These are phyloP conservation scores for Neelides folsomi DNA, from an alignment of 2,888 invertebrate genomes.

Conservation along the genomic window DNA sequence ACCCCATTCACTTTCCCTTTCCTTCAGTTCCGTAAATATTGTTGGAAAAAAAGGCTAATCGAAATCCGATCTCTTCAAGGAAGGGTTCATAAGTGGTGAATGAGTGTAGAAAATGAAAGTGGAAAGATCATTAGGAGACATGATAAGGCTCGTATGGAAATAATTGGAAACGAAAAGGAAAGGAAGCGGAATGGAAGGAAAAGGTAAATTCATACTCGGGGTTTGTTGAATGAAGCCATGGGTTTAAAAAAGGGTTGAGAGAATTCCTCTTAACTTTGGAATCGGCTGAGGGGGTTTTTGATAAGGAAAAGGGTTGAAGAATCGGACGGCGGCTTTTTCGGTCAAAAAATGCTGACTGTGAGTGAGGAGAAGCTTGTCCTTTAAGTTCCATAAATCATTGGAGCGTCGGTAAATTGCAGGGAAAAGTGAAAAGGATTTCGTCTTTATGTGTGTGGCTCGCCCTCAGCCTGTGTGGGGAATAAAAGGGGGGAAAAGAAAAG, in stretches of 20 bases:
- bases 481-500: too few relatives aligned
- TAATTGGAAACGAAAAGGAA: neutral
- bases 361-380: neutral
- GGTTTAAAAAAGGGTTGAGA: slow-evolving; percentile 2
- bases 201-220: neutral
- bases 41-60: neutral
- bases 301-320: too few relatives aligned
- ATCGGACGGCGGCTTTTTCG: too few relatives aligned
- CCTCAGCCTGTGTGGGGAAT: too few relatives aligned
- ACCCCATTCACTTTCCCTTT: too few relatives aligned
- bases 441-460: too few relatives aligned
- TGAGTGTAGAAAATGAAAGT: slow-evolving; percentile 1
- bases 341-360: too few relatives aligned
- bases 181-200: neutral
- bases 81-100: neutral
- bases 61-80: neutral
- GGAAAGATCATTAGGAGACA: slow-evolving; percentile 5
- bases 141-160: slow-evolving; percentile 1
- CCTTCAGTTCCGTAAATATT: too few relatives aligned
- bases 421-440: too few relatives aligned
- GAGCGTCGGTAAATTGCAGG: too few relatives aligned
- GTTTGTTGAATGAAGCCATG: neutral
- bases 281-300: slow-evolving; percentile 2
- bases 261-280: slow-evolving; percentile 5
- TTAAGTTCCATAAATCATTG: neutral